phyloP scores from a whole-genome alignment of 2,113 vertebrate species.

The Rattus rattus region DNA sequence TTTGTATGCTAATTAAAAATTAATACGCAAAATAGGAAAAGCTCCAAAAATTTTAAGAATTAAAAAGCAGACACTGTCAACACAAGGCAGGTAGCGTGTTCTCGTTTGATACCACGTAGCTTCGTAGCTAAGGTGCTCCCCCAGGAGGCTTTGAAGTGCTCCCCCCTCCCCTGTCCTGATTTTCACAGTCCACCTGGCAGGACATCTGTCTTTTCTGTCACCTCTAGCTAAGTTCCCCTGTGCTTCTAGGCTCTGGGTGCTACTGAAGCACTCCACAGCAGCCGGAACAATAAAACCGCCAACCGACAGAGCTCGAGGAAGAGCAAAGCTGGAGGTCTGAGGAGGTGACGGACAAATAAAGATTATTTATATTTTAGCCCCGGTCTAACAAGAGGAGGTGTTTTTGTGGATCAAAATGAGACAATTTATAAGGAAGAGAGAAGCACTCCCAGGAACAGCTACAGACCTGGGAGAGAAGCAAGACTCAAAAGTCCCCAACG shows the following conservation, averaged over 20 bases:
- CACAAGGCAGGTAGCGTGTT: neutral
- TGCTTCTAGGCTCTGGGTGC: neutral
- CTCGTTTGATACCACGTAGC: neutral
- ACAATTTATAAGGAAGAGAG: neutral
- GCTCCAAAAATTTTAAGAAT: neutral
- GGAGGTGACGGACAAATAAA: neutral
- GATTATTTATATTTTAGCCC: neutral
- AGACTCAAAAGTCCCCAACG: neutral
- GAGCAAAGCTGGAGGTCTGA: neutral
- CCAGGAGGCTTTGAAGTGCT: neutral
- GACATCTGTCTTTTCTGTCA: neutral
- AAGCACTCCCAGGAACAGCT: neutral
- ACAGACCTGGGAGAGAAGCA: accelerated
- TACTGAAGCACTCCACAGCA: neutral
- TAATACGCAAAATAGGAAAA: neutral
- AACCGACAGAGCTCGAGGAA: neutral
- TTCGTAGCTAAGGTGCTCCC: neutral
- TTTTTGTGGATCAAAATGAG: neutral
- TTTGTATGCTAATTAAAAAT: neutral
- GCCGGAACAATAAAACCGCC: slow-evolving; percentile 16
- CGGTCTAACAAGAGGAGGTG: neutral
- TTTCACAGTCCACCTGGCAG: neutral
- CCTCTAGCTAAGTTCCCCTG: neutral
- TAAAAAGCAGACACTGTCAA: neutral
- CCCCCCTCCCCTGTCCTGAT: neutral